Base-by-base conservation (phyloP, 2,113 vertebrate species). In the Pachypanchax playfairii region DNA sequence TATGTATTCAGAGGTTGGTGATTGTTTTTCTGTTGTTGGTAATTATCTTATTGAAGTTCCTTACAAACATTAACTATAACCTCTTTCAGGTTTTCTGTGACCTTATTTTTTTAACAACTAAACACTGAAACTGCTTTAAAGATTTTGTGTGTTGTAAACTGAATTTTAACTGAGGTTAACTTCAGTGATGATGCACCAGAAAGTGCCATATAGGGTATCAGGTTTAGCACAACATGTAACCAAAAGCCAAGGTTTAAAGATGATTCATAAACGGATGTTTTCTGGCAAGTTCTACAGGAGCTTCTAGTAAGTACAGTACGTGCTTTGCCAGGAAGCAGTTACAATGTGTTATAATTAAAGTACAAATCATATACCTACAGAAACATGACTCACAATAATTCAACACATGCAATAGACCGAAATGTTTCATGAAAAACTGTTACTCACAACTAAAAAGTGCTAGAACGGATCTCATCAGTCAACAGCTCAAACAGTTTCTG, bases 11-110 rank as follows among this genome's bases (percentile, higher is more conserved):
- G 5, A 2, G 60, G 28, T 50, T 4, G 9, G 56, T 72, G 44
- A 57, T 72, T 25, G 20, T 22, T 55, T 49, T 26, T 57, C n/a
- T 46, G 33, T 22, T 39, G 42, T 65, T 56, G 31, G 25, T 65
- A 65, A 43, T 67, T 22, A 51, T 25, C 70, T 35, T 33, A 55
- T 25, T 4, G 57, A 72, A 44, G 42, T 31, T 65, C 10, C 24
- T 57, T 11, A 25, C 48, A 49, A 38, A 25, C 48, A 21, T 39
- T 44, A 14, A 2, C 35, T 56, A 58, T 64, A 54, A 59, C 26
- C 38, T 57, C 49, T 52, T 43, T 33, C 33, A 43, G 20, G 6
- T 22, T 38, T 49, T 20, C 22, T 21, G 26, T 18, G 3, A 18
- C 17, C 14, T 39, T 3, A 2, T 4, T 15, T 14, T 35, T 60